Conservation (phyloP, 1,140 invertebrate genomes). For the Drosophila persimilis region DNA sequence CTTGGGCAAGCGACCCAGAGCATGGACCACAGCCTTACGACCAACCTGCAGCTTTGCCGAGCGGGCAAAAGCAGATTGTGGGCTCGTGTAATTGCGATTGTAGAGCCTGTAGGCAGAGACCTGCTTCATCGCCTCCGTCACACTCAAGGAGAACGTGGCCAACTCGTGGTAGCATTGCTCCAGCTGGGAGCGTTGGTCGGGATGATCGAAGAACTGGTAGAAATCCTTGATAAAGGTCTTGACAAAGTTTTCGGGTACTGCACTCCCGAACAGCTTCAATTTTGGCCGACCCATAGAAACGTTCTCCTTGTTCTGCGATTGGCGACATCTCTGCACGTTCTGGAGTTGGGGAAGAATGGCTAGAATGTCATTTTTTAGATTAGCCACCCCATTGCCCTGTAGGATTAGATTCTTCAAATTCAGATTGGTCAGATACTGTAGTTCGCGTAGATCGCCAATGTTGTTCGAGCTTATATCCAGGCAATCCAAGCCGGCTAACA, state of each 20-base stretch:
- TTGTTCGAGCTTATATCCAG: slow-evolving; percentile 46
- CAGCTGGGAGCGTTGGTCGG: slow-evolving; percentile 11
- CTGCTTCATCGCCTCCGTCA: background rate
- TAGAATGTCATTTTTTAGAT: slow-evolving; percentile 6
- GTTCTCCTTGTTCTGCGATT: background rate
- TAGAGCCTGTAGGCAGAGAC: slow-evolving; percentile 27
- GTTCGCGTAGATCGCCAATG: slow-evolving; percentile 22
- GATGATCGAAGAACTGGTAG: slow-evolving; percentile 31
- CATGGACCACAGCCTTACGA: background rate
- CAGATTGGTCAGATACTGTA: slow-evolving; percentile 13
- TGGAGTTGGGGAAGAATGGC: slow-evolving; percentile 24
- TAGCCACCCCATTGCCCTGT: slow-evolving; percentile 28
- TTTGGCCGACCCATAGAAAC: background rate
- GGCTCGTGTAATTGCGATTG: slow-evolving; percentile 26
- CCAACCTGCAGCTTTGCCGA: slow-evolving; percentile 29
- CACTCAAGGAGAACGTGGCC: slow-evolving; percentile 37
- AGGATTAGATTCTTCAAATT: slow-evolving; percentile 16
- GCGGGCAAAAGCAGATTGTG: slow-evolving; percentile 13
- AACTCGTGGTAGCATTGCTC: slow-evolving; percentile 3
- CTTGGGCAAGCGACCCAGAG: slow-evolving; percentile 29
- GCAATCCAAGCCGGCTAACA: slow-evolving; percentile 19
- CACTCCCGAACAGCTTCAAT: background rate
- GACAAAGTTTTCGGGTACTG: slow-evolving; percentile 8
- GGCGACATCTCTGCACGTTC: slow-evolving; percentile 5
- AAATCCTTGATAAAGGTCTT: slow-evolving; percentile 5